These are phyloP conservation scores for Lophura nycthemera DNA, from an alignment of 2,113 vertebrate species.

Conservation along the genomic window DNA sequence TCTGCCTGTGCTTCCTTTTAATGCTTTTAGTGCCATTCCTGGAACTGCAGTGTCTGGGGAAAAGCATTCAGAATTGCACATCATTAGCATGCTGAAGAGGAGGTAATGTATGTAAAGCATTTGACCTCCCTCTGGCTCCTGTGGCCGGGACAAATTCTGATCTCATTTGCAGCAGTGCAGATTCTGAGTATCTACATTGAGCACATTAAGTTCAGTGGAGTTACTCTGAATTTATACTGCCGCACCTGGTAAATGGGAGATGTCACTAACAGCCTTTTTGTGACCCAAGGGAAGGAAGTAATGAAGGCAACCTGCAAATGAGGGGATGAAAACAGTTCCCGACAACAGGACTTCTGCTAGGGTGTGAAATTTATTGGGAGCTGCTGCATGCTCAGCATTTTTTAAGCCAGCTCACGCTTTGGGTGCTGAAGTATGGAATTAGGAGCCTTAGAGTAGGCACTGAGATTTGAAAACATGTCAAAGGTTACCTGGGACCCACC, in stretches of 20 bases:
- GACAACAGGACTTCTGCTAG: neutral
- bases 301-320: slow-evolving; percentile 25
- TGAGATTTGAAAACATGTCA: neutral
- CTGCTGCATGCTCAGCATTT: neutral
- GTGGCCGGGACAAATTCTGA: slow-evolving; percentile 15
- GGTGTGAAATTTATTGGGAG: slow-evolving; percentile 34
- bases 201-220: slow-evolving; percentile 38
- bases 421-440: slow-evolving; percentile 3
- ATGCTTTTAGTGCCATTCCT: slow-evolving; percentile 29
- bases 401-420: neutral
- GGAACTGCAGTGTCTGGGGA: neutral
- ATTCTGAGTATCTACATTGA: neutral
- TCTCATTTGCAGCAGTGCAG: neutral
- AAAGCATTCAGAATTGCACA: neutral
- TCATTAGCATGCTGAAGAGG: neutral
- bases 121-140: slow-evolving; percentile 14
- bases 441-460: neutral
- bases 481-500: neutral
- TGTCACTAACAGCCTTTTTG: neutral
- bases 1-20: neutral
- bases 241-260: slow-evolving; percentile 27
- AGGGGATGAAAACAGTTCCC: neutral
- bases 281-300: neutral
- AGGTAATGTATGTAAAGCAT: neutral
- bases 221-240: neutral